phyloP scores from a whole-genome alignment of 2,113 vertebrate species.

The Trematocara nigrifrons region DNA sequence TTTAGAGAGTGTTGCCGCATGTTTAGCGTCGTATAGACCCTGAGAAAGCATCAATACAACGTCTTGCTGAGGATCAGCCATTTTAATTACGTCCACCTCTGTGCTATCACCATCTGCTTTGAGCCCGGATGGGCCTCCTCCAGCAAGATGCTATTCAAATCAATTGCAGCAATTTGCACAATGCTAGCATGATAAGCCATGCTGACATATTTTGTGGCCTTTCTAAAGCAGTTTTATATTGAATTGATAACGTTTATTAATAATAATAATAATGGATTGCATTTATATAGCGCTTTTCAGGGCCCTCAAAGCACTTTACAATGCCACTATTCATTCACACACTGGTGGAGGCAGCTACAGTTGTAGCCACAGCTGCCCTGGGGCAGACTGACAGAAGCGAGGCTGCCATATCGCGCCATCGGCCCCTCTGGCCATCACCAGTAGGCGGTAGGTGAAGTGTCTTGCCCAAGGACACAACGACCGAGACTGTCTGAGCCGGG shows the following conservation, averaged over 20 bases:
- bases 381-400: no score
- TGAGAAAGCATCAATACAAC: constrained; percentile 12
- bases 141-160: constrained; percentile 47
- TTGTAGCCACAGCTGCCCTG: no score
- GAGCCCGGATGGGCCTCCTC: constrained; percentile 37
- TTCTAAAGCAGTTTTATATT: constrained; percentile 57
- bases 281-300: no score
- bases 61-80: constrained; percentile 47
- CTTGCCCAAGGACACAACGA: no score
- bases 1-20: background rate
- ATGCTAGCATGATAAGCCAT: constrained; percentile 39
- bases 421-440: no score
- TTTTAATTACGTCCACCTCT: constrained; percentile 66
- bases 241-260: constrained; percentile 45
- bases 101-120: constrained; percentile 49
- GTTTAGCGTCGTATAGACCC: background rate
- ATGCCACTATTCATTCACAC: no score
- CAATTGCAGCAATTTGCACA: constrained; percentile 41
- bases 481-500: no score
- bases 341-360: no score
- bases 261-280: background rate
- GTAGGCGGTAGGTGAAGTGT: no score
- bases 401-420: no score
- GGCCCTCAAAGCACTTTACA: no score
- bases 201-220: constrained; percentile 29